phyloP scores from a whole-genome alignment of 2,888 invertebrate species.

The Apodemia mormo region DNA sequence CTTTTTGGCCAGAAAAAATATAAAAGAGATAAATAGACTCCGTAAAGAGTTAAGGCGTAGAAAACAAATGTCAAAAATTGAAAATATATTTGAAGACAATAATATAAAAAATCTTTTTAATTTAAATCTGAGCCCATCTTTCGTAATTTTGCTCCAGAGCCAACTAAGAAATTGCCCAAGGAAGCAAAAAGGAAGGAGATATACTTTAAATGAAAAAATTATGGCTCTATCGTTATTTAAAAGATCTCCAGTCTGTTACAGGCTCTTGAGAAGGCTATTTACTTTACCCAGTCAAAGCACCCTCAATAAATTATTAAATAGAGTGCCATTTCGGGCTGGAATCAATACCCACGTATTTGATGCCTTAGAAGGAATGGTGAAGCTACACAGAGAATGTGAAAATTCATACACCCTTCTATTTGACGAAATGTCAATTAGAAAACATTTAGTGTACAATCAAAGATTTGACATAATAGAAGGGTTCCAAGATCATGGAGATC shows the following conservation, averaged over 20 bases:
- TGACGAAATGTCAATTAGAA: constrained; percentile 18
- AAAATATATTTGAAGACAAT: too few relatives aligned
- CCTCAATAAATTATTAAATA: constrained; percentile 36
- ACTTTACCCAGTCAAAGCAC: constrained; percentile 35
- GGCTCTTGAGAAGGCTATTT: constrained; percentile 38
- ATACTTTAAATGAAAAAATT: constrained; percentile 26
- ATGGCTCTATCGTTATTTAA: constrained; percentile 36
- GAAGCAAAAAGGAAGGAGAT: constrained; percentile 28
- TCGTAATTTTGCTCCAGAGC: constrained; percentile 27
- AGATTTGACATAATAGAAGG: background rate
- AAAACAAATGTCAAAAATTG: too few relatives aligned
- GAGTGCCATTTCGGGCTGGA: constrained; percentile 33
- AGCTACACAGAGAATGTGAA: background rate
- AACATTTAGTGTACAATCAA: background rate
- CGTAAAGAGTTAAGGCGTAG: too few relatives aligned
- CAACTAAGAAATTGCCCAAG: constrained; percentile 29
- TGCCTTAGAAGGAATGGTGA: constrained; percentile 31
- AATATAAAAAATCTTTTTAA: too few relatives aligned
- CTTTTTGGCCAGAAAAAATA: too few relatives aligned
- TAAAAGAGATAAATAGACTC: too few relatives aligned
- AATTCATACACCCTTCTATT: constrained; percentile 22
- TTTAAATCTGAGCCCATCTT: background rate
- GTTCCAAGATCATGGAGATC: constrained; percentile 14
- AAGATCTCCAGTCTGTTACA: constrained; percentile 39
- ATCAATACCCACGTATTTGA: constrained; percentile 35